Conservation (phyloP, 2,113 vertebrate species). For the Edolisoma coerulescens region DNA sequence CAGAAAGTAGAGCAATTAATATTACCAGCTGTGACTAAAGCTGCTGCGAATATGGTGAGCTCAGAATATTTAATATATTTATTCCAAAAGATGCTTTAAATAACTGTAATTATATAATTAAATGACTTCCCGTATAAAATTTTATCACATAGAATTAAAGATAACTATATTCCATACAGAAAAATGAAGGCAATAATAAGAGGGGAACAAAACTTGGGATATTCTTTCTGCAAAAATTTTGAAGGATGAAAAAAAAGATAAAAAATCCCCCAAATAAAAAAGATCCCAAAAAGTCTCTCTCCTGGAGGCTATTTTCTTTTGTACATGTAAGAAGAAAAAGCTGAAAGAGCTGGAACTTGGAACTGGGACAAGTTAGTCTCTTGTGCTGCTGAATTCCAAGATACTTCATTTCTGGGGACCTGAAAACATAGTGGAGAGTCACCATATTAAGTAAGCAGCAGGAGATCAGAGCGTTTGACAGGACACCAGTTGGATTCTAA, state of each 20-base stretch:
- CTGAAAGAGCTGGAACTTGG: background rate
- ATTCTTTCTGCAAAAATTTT: background rate
- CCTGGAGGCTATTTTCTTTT: background rate
- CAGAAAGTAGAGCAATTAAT: constrained; percentile 17
- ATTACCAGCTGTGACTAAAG: background rate
- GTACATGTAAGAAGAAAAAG: background rate
- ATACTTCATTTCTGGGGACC: background rate
- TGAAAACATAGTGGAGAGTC: background rate
- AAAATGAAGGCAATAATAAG: background rate
- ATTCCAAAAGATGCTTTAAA: background rate
- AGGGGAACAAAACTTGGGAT: background rate
- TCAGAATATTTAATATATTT: background rate
- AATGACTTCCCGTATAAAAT: background rate
- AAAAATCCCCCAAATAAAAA: background rate
- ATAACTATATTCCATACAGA: background rate
- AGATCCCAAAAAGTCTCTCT: background rate
- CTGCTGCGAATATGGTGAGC: background rate
- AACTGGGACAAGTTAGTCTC: background rate
- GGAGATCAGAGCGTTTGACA: background rate
- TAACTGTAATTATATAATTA: background rate
- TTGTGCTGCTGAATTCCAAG: background rate
- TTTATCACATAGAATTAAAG: background rate
- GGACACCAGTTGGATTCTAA: background rate
- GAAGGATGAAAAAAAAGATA: background rate
- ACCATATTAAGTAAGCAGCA: background rate